A percentile compares a stretch with the other conserved stretches of the same genome.
phyloP scores from a whole-genome alignment of 2,888 invertebrate genomes.

The Philhelius pedissequus region DNA sequence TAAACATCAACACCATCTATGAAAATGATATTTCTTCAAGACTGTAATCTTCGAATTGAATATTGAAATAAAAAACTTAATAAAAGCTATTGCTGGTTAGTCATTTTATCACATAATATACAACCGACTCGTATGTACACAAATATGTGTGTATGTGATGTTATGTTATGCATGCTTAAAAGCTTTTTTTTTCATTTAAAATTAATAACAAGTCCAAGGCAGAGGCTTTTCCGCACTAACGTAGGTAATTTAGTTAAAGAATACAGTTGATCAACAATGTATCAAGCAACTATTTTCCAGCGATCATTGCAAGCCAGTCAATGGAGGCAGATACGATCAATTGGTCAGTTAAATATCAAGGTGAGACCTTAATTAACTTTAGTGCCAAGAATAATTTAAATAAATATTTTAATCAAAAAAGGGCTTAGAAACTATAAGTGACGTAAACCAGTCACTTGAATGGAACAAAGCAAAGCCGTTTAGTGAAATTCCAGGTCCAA shows the following conservation, averaged over 20 bases:
- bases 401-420: background rate
- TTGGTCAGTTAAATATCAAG: slow-evolving; percentile 3
- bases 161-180: no score
- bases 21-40: no score
- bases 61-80: no score
- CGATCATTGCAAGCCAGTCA: background rate
- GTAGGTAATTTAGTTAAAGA: background rate
- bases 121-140: no score
- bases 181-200: no score
- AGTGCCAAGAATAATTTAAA: background rate
- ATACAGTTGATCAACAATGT: background rate
- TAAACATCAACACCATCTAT: no score
- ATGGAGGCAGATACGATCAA: background rate
- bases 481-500: slow-evolving; percentile 64
- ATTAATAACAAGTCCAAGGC: no score
- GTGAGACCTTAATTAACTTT: background rate
- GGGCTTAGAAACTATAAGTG: background rate
- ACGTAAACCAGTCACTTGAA: background rate
- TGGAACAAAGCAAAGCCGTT: slow-evolving; percentile 53
- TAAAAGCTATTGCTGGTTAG: no score
- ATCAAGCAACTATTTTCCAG: background rate
- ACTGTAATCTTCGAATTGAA: no score
- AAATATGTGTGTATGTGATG: no score
- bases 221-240: background rate
- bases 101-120: no score